phyloP scores from a whole-genome alignment of 64 coral and sea anemone genomes.

The Montipora efflorescens region DNA sequence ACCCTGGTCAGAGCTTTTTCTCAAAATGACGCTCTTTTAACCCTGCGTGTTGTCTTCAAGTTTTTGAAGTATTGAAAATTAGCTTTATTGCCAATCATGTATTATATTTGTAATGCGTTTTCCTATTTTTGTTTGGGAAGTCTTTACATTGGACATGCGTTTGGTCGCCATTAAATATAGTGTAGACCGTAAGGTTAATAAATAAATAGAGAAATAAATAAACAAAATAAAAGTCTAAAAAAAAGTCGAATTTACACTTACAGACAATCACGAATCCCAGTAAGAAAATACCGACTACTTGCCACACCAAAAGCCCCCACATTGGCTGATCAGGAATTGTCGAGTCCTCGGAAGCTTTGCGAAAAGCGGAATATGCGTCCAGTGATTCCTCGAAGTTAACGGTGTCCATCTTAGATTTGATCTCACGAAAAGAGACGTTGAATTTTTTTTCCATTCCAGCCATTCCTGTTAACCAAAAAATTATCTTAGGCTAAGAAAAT shows the following conservation, averaged over 20 bases:
- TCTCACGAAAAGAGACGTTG: background rate
- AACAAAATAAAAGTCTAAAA: too few relatives aligned
- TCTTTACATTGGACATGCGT: too few relatives aligned
- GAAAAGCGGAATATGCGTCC: conserved; percentile 75
- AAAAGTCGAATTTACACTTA: conserved; percentile 38
- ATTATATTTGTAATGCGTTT: too few relatives aligned
- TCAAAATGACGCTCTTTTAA: too few relatives aligned
- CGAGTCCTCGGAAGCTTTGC: conserved; percentile 78
- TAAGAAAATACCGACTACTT: conserved; percentile 76
- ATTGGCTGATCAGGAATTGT: conserved; percentile 72
- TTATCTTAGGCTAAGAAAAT: background rate
- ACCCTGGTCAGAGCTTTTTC: too few relatives aligned
- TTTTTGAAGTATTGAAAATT: too few relatives aligned
- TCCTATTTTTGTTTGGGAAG: too few relatives aligned
- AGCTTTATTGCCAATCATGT: too few relatives aligned
- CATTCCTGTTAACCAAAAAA: background rate
- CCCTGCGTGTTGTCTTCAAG: too few relatives aligned
- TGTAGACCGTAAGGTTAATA: too few relatives aligned
- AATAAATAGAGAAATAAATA: too few relatives aligned
- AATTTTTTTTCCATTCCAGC: background rate
- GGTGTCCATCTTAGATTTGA: conserved; percentile 20
- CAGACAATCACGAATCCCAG: conserved; percentile 66
- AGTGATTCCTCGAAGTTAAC: conserved; percentile 62
- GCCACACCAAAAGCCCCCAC: conserved; percentile 80
- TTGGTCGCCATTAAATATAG: too few relatives aligned